phyloP scores from a whole-genome alignment of 92 coral and sea anemone species.

The Parazoanthus atlanticus region DNA sequence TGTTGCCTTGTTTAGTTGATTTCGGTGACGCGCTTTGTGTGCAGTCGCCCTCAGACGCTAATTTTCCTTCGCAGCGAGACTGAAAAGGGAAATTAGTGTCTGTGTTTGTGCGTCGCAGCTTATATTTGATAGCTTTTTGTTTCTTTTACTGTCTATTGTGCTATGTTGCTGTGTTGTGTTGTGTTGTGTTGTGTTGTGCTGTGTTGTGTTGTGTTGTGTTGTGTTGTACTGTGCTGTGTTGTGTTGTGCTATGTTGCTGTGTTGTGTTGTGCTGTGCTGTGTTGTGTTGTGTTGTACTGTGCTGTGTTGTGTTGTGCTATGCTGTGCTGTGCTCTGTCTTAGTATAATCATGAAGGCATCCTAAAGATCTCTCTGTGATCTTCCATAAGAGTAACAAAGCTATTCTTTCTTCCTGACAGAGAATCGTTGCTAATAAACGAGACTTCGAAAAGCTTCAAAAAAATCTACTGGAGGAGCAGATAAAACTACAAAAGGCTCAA shows the following conservation, averaged over 20 bases:
- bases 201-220: neutral
- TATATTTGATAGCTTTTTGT: too few species aligned
- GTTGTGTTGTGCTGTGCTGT: neutral
- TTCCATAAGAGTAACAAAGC: too few species aligned
- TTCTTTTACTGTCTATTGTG: too few species aligned
- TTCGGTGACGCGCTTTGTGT: neutral
- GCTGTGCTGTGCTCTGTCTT: neutral
- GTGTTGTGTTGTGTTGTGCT: neutral
- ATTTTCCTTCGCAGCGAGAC: too few species aligned
- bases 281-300: neutral
- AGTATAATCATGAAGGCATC: too few species aligned
- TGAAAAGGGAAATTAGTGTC: too few species aligned
- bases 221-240: neutral
- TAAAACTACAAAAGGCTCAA: slow-evolving; percentile 22
- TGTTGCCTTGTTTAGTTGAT: neutral
- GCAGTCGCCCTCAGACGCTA: neutral
- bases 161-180: neutral
- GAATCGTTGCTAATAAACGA: slow-evolving; percentile 13
- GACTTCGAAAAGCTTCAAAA: slow-evolving; percentile 40
- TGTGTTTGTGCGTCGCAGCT: too few species aligned
- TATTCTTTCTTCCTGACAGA: neutral
- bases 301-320: neutral
- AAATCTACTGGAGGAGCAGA: slow-evolving; percentile 33
- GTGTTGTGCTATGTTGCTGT: too few species aligned
- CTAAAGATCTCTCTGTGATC: too few species aligned